Base-by-base conservation (phyloP, 2,113 vertebrate species). In the Procavia capensis region DNA sequence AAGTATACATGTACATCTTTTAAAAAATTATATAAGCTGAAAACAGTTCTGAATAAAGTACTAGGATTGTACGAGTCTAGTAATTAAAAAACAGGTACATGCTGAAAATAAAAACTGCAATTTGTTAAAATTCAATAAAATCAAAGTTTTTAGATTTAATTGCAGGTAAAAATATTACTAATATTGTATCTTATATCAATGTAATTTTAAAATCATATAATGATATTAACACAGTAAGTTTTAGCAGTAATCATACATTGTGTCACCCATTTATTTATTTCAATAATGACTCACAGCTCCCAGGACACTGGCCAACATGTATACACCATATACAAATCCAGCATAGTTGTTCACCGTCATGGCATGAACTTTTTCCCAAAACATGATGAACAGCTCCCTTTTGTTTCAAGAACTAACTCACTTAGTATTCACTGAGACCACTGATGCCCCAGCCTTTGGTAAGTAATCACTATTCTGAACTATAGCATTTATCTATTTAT, bases 91-190 rank as follows among this genome's bases (percentile, higher is more conserved):
- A 89, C 75, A 96, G 45, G 17, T 47, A 82, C 47, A 43, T 86
- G 86, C 31, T 94, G 1, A 91, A 92, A 96, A 94, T 82, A 82
- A 85, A 95, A 16, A 10, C 61, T 76, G 9, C 93, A 97, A 90
- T 31, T 88, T 92, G 83, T 78, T 75, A 97, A 88, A 70, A 97
- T 87, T 95, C 76, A 97, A 19, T 93, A 81, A 84, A 94, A 78
- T 22, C 80, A 68, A 97, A 96, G 54, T 59, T 63, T 70, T 96
- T 95, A 94, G 34, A 61, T 19, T 94, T 86, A 68, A 82, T 31
- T 57, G 82, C 17, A 87, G 63, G 4, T 85, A 59, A 74, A 81
- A 93, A 89, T 66, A 19, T 41, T 63, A 54, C 66, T n/a, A 10
- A 41, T 27, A 29, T 45, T 75, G 41, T 74, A 29, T 45, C 29